Percentiles rank a stretch among this genome's conserved stretches.
Evolutionary conservation across 2,797 vertebrate species (phyloP).

Genomic region (Halcyon leucocephala): DNA sequence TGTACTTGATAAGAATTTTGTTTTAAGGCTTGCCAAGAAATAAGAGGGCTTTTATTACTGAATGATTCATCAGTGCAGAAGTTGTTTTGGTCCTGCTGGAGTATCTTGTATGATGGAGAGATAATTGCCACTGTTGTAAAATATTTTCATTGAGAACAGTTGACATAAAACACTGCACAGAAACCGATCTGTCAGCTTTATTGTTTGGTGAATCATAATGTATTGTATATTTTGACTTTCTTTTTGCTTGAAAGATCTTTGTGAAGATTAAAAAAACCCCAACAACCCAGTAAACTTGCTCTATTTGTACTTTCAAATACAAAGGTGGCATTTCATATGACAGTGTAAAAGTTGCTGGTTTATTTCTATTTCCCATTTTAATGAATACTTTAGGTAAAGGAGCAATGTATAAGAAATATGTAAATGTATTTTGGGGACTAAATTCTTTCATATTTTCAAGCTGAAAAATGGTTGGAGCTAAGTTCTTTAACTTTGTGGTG

Average conservation of each 20-base stretch:
- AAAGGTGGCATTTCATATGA: background rate
- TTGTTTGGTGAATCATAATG: conserved; percentile 42
- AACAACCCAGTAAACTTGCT: background rate
- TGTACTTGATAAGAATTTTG: conserved; percentile 3
- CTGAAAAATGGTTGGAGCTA: background rate
- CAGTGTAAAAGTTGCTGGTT: background rate
- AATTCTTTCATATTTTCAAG: background rate
- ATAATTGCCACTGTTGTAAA: conserved; percentile 55
- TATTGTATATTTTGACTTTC: background rate
- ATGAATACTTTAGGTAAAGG: background rate
- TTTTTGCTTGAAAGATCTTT: conserved; percentile 2
- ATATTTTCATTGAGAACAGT: conserved; percentile 53
- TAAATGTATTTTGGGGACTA: background rate
- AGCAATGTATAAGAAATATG: background rate
- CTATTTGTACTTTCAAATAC: background rate
- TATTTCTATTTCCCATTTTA: background rate
- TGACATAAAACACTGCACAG: conserved; percentile 41
- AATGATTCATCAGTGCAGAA: conserved; percentile 53
- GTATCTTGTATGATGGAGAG: conserved; percentile 27
- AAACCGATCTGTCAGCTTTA: conserved; percentile 53
- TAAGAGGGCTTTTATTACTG: conserved; percentile 31
- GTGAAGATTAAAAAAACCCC: background rate
- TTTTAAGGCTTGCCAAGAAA: conserved; percentile 35
- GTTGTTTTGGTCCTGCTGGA: conserved; percentile 48
- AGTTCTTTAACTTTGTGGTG: background rate